Percentiles rank a stretch among this genome's conserved stretches.
These are phyloP conservation scores for Germaria angustata DNA, from an alignment of 2,888 invertebrate genomes.

Conservation along the genomic window DNA sequence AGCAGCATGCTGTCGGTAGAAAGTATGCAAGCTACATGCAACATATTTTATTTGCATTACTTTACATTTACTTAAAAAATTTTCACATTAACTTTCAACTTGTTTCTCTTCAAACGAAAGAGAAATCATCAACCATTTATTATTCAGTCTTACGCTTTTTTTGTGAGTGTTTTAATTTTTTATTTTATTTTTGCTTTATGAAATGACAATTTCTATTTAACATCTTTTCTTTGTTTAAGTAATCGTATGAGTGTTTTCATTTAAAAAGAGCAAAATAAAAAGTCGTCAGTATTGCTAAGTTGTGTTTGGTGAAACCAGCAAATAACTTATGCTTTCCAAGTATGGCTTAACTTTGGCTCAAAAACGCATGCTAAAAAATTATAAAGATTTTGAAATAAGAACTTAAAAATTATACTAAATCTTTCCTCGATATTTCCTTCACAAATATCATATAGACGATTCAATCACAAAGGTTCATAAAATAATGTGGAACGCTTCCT, in stretches of 20 bases:
- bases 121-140: constrained; percentile 60
- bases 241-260: constrained; percentile 6
- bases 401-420: too few relatives aligned
- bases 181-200: constrained; percentile 5
- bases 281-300: too few relatives aligned
- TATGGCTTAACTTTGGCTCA: too few relatives aligned
- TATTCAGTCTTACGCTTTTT: constrained; percentile 46
- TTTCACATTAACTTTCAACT: constrained; percentile 51
- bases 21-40: constrained; percentile 36
- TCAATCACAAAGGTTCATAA: too few relatives aligned
- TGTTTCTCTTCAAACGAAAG: constrained; percentile 56
- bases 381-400: too few relatives aligned
- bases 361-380: too few relatives aligned
- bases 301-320: too few relatives aligned
- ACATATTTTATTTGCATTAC: constrained; percentile 60
- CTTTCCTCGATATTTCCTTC: too few relatives aligned
- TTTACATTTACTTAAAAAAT: constrained; percentile 59
- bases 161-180: neutral
- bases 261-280: neutral
- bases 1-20: constrained; percentile 27
- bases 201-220: constrained; percentile 32
- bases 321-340: too few relatives aligned
- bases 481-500: too few relatives aligned
- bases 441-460: too few relatives aligned
- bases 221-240: neutral